Percentiles rank a stretch among this genome's conserved stretches.
These are phyloP conservation scores for Opisthocomus hoazin DNA, from an alignment of 2,113 vertebrate species.

Conservation along the genomic window DNA sequence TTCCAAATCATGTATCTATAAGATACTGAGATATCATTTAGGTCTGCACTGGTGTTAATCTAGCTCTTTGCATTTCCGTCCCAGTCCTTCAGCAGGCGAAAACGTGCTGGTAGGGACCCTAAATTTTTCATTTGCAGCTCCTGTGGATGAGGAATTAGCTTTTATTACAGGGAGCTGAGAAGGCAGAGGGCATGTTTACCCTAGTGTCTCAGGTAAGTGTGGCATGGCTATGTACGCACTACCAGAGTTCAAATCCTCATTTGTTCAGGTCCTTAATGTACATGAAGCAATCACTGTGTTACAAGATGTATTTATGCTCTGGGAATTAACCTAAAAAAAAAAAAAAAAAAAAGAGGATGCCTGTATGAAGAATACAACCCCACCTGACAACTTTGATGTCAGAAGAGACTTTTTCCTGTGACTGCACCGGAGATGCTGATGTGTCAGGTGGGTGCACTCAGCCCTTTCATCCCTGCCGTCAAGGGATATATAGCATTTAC, in stretches of 20 bases:
- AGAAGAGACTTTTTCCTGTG: not conserved
- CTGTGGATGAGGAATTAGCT: slow-evolving; percentile 14
- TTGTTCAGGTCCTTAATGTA: not conserved
- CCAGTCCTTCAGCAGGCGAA: not conserved
- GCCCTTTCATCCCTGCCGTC: not conserved
- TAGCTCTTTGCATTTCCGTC: slow-evolving; percentile 23
- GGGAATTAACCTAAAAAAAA: not conserved
- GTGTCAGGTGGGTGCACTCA: not conserved
- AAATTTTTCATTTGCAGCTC: not conserved
- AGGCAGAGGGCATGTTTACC: slow-evolving; percentile 1
- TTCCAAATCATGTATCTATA: slow-evolving; percentile 21
- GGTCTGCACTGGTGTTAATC: slow-evolving; percentile 45
- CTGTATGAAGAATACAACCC: not conserved
- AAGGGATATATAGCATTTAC: not conserved
- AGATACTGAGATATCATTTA: slow-evolving; percentile 23
- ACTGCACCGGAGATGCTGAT: not conserved
- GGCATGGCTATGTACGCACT: not conserved
- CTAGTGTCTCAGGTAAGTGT: not conserved
- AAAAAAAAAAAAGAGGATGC: not conserved
- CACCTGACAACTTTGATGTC: not conserved
- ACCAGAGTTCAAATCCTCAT: slow-evolving; percentile 23
- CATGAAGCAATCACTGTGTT: not conserved
- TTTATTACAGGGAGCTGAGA: slow-evolving; percentile 4
- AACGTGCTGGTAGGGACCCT: not conserved
- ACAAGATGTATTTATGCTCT: slow-evolving; percentile 26